Evolutionary conservation across 2,113 vertebrate genomes (phyloP).

Genomic region (Bungarus multicinctus): DNA sequence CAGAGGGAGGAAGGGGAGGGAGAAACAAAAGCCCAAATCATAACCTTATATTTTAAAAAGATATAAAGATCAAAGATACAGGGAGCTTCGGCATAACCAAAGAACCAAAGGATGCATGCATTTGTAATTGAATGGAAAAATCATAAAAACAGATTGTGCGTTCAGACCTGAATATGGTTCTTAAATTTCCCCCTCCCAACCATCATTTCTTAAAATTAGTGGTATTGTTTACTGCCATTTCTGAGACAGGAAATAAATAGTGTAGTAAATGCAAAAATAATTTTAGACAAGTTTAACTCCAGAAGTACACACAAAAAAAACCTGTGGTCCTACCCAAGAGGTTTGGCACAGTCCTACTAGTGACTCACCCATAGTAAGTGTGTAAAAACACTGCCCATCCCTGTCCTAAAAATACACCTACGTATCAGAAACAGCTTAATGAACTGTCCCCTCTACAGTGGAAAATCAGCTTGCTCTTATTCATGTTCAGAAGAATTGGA

Average conservation of each 20-base stretch:
- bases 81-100: neutral
- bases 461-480: neutral
- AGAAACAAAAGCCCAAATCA: neutral
- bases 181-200: neutral
- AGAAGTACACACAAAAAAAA: neutral
- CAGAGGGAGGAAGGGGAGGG: constrained; percentile 14
- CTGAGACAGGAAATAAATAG: neutral
- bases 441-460: neutral
- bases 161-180: neutral
- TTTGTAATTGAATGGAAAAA: neutral
- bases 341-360: neutral
- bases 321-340: neutral
- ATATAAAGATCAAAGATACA: neutral
- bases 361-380: neutral
- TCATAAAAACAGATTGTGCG: neutral
- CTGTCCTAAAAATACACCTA: neutral
- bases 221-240: neutral
- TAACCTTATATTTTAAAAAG: neutral
- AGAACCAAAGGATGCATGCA: neutral
- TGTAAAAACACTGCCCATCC: neutral
- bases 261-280: neutral
- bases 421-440: neutral
- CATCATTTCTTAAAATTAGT: neutral
- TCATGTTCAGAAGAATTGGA: neutral
- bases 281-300: neutral